Percentiles rank a stretch among this genome's conserved stretches.
Evolutionary conservation across 2,113 vertebrate genomes (phyloP).

Genomic region (Dasyornis broadbenti): DNA sequence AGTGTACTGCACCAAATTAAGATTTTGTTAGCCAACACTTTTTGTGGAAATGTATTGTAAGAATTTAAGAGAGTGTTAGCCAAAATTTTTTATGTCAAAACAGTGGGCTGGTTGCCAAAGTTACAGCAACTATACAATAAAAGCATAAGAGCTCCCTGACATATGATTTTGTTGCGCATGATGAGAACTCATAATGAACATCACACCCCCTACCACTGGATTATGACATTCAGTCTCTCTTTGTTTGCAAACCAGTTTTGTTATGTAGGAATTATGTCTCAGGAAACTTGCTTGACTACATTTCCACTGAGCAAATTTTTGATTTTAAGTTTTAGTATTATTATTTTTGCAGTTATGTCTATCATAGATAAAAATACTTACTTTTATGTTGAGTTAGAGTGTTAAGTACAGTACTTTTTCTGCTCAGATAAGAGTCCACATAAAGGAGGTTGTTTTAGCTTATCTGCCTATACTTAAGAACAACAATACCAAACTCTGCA

Average conservation of each 20-base stretch:
- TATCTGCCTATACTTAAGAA: background rate
- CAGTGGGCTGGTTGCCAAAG: background rate
- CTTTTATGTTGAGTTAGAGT: background rate
- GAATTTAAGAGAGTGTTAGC: fast-evolving
- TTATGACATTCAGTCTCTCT: background rate
- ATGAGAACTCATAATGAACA: fast-evolving
- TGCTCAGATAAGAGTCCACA: background rate
- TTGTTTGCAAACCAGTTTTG: background rate
- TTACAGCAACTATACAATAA: background rate
- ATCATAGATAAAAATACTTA: background rate
- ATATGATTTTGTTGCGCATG: fast-evolving
- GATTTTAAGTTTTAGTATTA: background rate
- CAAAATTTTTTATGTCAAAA: background rate
- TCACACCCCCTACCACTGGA: background rate
- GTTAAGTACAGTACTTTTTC: background rate
- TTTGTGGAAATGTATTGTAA: background rate
- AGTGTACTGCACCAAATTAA: background rate
- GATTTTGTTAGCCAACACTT: background rate
- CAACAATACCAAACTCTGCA: background rate
- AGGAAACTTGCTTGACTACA: background rate
- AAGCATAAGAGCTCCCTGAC: background rate
- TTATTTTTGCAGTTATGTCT: background rate
- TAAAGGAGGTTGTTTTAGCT: background rate
- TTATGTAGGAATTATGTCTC: background rate
- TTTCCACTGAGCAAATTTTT: background rate